Evolutionary conservation across 1,140 invertebrate species (phyloP), one percentile per base, ranked within the genome.

Genomic region (Drosophila rufa): DNA sequence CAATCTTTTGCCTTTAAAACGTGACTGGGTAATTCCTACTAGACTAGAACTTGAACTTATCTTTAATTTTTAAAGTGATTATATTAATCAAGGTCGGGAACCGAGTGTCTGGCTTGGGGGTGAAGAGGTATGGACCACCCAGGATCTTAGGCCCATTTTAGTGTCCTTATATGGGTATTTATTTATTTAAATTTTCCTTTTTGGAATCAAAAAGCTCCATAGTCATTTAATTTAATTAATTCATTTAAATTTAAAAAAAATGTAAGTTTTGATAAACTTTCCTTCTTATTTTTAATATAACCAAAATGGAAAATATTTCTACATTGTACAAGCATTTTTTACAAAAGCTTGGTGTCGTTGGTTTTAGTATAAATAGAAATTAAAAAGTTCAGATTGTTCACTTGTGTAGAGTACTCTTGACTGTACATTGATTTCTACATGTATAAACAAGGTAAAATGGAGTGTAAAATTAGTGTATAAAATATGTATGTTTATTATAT

Each of bases 61-160:
- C 12, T 4, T 7, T 11, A 53, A 0, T 3, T 14, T 53, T 53
- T 1, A 19, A 8, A 19, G 30, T 17, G n/a, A 17, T n/a, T 2
- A 2, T 3, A 1, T 33, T 14, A 19, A 14, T 36, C 12, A 8
- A 6, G 2, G 1, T 53, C 1, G 11, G 5, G 0, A 4, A 14
- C 11, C 7, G 1, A 12, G 6, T 1, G 0, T 27, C 0, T 2
- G 2, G 1, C 2, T 7, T n/a, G 1, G 8, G n/a, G 8, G 3
- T n/a, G 27, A n/a, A 9, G 5, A 3, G 0, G 2, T 51, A 2
- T 0, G 7, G 6, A 33, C 6, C 27, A 30, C 27, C 6, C 3
- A 25, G 22, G 22, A 25, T 25, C 11, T 19, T 51, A 33, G n/a
- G 33, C 0, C 2, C 12, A 6, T 33, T 1, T 17, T 1, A 27